These are phyloP conservation scores for Gymnoscopelus braueri DNA, from an alignment of 2,797 vertebrate genomes.

Conservation along the genomic window DNA sequence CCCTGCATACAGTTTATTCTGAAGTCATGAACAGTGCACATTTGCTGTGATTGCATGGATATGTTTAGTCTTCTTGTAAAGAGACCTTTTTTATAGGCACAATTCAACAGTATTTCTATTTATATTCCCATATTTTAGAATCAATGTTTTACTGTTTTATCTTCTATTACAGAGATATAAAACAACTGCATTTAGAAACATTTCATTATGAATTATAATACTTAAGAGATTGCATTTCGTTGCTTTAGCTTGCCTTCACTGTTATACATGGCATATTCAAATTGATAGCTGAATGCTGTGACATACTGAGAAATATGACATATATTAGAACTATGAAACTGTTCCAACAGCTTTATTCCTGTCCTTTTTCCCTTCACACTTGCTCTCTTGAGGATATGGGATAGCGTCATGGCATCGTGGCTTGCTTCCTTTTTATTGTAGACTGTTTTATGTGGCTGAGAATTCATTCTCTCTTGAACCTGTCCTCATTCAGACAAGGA, in stretches of 20 bases:
- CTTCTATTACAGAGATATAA: neutral
- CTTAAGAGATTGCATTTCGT: constrained; percentile 31
- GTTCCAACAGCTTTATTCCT: constrained; percentile 69
- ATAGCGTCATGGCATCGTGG: constrained; percentile 55
- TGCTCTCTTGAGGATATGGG: constrained; percentile 72
- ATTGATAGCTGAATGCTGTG: constrained; percentile 48
- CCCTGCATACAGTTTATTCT: neutral
- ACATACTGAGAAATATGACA: constrained; percentile 58
- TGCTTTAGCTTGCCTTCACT: constrained; percentile 45
- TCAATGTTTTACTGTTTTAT: no score
- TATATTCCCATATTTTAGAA: no score
- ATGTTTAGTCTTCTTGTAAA: constrained; percentile 41
- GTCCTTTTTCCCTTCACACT: constrained; percentile 66
- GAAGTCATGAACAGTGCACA: constrained; percentile 2
- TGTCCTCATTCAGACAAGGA: constrained; percentile 80
- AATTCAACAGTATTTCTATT: no score
- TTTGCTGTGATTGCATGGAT: constrained; percentile 22
- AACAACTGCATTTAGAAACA: constrained; percentile 41
- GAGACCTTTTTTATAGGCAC: constrained; percentile 20
- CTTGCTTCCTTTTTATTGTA: constrained; percentile 60
- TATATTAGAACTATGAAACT: constrained; percentile 55
- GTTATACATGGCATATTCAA: constrained; percentile 34
- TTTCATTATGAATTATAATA: constrained; percentile 53
- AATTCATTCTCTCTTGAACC: constrained; percentile 74
- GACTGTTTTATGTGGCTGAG: constrained; percentile 70